Conservation (phyloP, 2,113 vertebrate species). For the Hypanus sabinus region DNA sequence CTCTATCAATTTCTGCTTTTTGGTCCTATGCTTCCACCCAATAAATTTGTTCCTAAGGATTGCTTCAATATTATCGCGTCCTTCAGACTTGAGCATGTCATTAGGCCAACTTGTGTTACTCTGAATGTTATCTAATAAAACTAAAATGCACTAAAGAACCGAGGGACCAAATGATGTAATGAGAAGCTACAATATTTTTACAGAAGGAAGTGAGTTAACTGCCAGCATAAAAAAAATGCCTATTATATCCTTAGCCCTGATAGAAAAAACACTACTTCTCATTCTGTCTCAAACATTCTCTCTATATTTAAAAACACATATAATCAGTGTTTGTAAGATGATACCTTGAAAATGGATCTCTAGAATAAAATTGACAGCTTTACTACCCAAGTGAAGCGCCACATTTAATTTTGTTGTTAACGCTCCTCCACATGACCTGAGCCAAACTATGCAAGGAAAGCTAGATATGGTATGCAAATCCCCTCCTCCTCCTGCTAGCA, state of each 20-base stretch:
- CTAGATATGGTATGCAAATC: not conserved
- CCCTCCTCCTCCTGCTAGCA: not conserved
- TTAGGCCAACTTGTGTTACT: not conserved
- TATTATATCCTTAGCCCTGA: not conserved
- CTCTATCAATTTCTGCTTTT: not conserved
- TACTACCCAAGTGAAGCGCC: no score
- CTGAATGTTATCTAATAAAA: not conserved
- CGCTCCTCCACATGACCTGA: not conserved
- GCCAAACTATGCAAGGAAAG: not conserved
- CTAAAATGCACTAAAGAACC: not conserved
- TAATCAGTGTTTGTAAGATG: not conserved
- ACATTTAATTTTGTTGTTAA: not conserved
- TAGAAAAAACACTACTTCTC: not conserved
- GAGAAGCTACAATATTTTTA: not conserved
- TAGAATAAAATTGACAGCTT: not conserved
- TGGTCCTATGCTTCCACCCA: not conserved
- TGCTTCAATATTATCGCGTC: not conserved
- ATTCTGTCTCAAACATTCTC: not conserved
- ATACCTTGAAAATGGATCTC: not conserved
- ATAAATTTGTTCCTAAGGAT: not conserved
- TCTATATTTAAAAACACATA: not conserved
- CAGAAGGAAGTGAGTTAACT: not conserved
- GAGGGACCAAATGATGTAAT: not conserved
- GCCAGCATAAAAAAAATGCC: not conserved
- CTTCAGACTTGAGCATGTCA: not conserved